Evolutionary conservation across 2,113 vertebrate species (phyloP).

Genomic region (Alligator sinensis): DNA sequence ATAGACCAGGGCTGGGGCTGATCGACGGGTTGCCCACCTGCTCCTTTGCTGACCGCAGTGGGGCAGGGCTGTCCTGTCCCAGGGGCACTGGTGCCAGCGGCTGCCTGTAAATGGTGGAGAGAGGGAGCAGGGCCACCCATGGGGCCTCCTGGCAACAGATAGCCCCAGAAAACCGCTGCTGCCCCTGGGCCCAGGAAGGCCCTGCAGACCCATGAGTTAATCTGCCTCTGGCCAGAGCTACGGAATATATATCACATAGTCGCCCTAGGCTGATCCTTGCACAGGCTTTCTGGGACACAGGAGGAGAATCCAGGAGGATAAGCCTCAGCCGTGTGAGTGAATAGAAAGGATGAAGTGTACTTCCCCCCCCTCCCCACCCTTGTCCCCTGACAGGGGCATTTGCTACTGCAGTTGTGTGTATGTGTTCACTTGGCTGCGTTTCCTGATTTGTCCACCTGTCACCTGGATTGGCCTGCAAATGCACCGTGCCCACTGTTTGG

Average conservation of each 20-base stretch:
- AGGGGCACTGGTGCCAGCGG: too few relatives aligned
- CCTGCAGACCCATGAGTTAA: too few relatives aligned
- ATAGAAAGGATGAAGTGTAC: not conserved
- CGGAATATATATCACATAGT: not conserved
- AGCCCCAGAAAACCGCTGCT: too few relatives aligned
- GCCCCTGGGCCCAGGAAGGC: too few relatives aligned
- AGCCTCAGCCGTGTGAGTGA: not conserved
- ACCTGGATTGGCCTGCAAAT: not conserved
- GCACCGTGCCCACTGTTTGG: constrained; percentile 20
- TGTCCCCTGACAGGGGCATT: constrained; percentile 32
- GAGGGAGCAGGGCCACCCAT: too few relatives aligned
- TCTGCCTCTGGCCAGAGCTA: not conserved
- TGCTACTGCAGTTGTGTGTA: constrained; percentile 22
- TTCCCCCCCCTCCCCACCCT: not conserved
- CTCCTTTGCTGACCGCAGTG: too few relatives aligned
- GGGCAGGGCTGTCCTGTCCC: too few relatives aligned
- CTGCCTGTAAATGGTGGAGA: too few relatives aligned
- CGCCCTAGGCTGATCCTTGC: not conserved
- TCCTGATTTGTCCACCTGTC: not conserved
- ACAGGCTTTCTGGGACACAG: not conserved
- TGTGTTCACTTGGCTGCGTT: not conserved
- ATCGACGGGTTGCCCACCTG: too few relatives aligned
- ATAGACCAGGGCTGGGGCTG: too few relatives aligned
- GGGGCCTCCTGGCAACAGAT: too few relatives aligned
- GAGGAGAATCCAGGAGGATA: not conserved